Evolutionary conservation across 1,140 invertebrate genomes (phyloP).

Genomic region (Drosophila nigromelanica): DNA sequence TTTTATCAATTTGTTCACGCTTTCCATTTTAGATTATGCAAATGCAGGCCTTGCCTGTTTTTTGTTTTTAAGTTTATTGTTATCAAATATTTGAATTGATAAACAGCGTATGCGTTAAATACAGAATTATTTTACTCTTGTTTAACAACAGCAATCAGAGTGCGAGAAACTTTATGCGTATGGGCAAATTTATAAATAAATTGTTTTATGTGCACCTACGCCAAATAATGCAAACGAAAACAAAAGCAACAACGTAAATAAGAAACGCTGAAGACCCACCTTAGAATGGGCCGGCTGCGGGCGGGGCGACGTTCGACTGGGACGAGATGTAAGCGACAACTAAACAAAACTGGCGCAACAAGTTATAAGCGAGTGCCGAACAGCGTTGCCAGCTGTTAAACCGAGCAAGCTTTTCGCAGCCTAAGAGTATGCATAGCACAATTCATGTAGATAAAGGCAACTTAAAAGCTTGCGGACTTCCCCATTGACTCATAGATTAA

Average conservation of each 20-base stretch:
- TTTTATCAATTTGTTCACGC: neutral
- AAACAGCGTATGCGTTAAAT: no score
- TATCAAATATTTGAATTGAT: no score
- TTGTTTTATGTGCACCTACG: slow-evolving; percentile 46
- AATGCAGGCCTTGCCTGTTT: neutral
- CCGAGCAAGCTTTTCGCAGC: slow-evolving; percentile 34
- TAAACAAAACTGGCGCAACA: slow-evolving; percentile 71
- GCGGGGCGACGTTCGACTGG: slow-evolving; percentile 38
- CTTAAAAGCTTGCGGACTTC: neutral
- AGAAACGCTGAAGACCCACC: slow-evolving; percentile 32
- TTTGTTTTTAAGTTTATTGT: no score
- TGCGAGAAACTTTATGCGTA: slow-evolving; percentile 25
- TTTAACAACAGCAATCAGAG: neutral
- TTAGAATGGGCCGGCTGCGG: slow-evolving; percentile 14
- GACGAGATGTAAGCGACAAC: slow-evolving; percentile 35
- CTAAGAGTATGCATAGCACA: slow-evolving; percentile 17
- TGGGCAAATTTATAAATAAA: slow-evolving; percentile 42
- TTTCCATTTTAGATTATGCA: neutral
- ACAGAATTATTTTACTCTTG: no score
- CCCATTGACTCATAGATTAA: no score
- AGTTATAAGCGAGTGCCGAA: slow-evolving; percentile 41
- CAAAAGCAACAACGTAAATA: slow-evolving; percentile 24
- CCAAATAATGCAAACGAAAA: slow-evolving; percentile 38
- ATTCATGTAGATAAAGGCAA: neutral
- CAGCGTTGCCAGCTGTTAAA: slow-evolving; percentile 35